Percentiles rank a stretch among this genome's conserved stretches.
Evolutionary conservation across 2,113 vertebrate genomes (phyloP).

Genomic region (Prinia subflava): DNA sequence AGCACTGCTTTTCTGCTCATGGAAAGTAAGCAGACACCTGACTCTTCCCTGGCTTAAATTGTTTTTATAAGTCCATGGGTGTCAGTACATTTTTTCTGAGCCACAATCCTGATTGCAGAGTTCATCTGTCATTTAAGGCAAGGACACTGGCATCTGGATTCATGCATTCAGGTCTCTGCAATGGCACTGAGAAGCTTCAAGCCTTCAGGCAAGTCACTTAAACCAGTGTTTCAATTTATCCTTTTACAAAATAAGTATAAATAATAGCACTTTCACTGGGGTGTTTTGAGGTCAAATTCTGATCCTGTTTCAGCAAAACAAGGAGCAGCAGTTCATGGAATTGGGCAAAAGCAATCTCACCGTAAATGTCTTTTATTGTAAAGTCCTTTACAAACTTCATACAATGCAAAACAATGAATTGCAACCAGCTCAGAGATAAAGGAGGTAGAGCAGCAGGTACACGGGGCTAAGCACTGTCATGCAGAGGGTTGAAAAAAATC

Average conservation of each 20-base stretch:
- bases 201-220: slow-evolving; percentile 27
- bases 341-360: background rate
- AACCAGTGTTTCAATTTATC: background rate
- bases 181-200: background rate
- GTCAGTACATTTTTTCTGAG: background rate
- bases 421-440: background rate
- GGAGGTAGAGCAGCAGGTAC: background rate
- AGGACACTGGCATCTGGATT: background rate
- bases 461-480: background rate
- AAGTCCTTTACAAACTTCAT: background rate
- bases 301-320: background rate
- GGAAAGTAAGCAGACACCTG: background rate
- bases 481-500: background rate
- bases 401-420: background rate
- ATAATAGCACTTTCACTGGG: background rate
- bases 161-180: background rate
- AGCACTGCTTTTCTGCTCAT: background rate
- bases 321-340: background rate
- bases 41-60: background rate
- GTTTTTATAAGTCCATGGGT: background rate
- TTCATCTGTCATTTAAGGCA: background rate
- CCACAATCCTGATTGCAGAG: background rate
- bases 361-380: background rate
- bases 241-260: slow-evolving; percentile 20
- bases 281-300: slow-evolving; percentile 10